Percentiles rank a stretch among this genome's conserved stretches.
Conservation (phyloP, 1,140 invertebrate genomes). For the Rhynchophorus ferrugineus region DNA sequence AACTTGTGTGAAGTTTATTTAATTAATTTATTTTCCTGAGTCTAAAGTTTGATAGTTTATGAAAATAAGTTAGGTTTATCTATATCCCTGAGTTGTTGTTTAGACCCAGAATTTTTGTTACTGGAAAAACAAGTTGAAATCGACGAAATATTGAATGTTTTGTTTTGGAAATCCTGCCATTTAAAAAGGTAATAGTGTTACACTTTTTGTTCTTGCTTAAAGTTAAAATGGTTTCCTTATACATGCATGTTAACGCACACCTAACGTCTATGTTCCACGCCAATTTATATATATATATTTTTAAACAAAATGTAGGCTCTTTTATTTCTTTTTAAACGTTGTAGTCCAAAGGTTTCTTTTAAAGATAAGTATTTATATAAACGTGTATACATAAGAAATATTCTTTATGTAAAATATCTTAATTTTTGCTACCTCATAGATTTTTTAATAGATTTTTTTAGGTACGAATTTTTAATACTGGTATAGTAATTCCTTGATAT, state of each 20-base stretch:
- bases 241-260: constrained; percentile 28
- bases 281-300: constrained; percentile 31
- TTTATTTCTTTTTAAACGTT: constrained; percentile 20
- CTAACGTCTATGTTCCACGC: constrained; percentile 33
- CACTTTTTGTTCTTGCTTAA: no score
- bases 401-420: constrained; percentile 41
- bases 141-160: no score
- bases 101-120: constrained; percentile 17
- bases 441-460: constrained; percentile 24
- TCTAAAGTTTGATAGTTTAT: constrained; percentile 16
- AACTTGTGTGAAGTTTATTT: constrained; percentile 4
- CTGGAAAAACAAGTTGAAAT: no score
- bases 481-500: constrained; percentile 31
- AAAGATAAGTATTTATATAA: constrained; percentile 38
- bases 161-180: no score
- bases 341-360: constrained; percentile 25
- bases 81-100: constrained; percentile 19
- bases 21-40: constrained; percentile 11
- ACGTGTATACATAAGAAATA: constrained; percentile 23
- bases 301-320: constrained; percentile 35
- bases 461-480: constrained; percentile 43
- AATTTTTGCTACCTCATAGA: constrained; percentile 32
- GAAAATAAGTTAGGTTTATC: constrained; percentile 18
- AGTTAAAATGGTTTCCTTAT: constrained; percentile 14
- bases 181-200: no score